Evolutionary conservation across 2,888 invertebrate genomes (phyloP).

Genomic region (Meiosimyza decipiens): DNA sequence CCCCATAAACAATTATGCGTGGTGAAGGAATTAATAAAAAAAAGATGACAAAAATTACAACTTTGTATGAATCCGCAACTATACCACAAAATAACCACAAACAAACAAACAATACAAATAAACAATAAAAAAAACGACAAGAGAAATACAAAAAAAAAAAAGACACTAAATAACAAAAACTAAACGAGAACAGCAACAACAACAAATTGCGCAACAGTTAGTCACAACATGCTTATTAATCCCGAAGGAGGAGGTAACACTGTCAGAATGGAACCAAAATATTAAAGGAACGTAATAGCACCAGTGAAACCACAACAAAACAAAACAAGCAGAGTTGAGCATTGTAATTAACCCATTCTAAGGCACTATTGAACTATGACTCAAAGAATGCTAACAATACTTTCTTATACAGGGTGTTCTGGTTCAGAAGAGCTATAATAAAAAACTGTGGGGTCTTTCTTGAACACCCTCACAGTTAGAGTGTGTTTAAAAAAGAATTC

Average conservation of each 20-base stretch:
- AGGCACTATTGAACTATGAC: too few species aligned
- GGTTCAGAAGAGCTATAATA: too few species aligned
- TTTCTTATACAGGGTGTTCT: too few species aligned
- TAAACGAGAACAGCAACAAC: conserved; percentile 43
- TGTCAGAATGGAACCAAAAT: neutral
- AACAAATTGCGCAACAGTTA: conserved; percentile 32
- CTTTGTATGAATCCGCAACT: too few species aligned
- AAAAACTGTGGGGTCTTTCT: too few species aligned
- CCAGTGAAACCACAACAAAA: neutral
- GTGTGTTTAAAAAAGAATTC: too few species aligned
- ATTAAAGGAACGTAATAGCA: neutral
- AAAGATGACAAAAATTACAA: too few species aligned
- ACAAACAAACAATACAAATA: neutral
- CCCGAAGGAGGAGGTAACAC: conserved; percentile 28
- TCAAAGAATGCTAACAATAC: neutral
- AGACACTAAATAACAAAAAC: conserved; percentile 40
- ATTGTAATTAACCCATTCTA: neutral
- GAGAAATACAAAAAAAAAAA: neutral
- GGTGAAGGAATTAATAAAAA: too few species aligned
- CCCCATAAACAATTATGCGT: too few species aligned
- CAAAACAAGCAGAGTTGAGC: neutral
- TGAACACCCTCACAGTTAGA: too few species aligned
- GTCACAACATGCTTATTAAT: conserved; percentile 31
- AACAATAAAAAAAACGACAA: conserved; percentile 9
- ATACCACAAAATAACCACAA: neutral